These are phyloP conservation scores for Ictalurus furcatus DNA, from an alignment of 2,113 vertebrate genomes.

Conservation along the genomic window DNA sequence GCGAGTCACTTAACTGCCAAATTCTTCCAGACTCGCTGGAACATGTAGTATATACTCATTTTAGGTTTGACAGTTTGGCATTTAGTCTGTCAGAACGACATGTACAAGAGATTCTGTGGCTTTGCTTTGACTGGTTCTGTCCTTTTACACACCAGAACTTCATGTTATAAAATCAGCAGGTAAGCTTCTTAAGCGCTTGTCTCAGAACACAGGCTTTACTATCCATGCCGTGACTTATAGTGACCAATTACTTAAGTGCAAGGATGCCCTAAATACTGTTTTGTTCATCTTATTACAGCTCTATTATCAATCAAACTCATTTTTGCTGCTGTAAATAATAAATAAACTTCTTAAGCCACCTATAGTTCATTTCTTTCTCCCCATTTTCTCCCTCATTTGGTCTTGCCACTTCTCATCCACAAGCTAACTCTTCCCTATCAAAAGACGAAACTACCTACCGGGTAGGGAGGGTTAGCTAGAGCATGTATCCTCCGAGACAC, in stretches of 20 bases:
- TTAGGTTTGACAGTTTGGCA: slow-evolving; percentile 12
- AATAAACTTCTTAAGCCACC: not conserved
- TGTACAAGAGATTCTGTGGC: not conserved
- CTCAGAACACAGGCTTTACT: not conserved
- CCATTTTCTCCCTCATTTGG: not conserved
- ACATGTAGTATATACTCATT: not conserved
- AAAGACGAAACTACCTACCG: not conserved
- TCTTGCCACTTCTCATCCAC: no score
- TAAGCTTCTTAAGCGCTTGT: not conserved
- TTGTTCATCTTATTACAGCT: not conserved
- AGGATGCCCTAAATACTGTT: not conserved
- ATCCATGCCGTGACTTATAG: not conserved
- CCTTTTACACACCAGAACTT: not conserved
- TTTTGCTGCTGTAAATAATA: not conserved
- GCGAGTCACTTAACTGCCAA: not conserved
- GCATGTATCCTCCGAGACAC: not conserved
- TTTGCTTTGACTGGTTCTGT: not conserved
- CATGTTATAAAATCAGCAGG: not conserved
- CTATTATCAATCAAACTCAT: not conserved
- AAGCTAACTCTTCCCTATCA: not conserved
- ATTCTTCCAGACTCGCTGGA: not conserved
- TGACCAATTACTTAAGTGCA: not conserved
- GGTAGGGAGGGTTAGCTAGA: not conserved
- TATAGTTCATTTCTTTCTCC: not conserved
- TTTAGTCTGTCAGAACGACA: not conserved